Percentiles rank a stretch among this genome's conserved stretches.
phyloP scores from a whole-genome alignment of 1,140 invertebrate genomes.

The Drosophila mojavensis region DNA sequence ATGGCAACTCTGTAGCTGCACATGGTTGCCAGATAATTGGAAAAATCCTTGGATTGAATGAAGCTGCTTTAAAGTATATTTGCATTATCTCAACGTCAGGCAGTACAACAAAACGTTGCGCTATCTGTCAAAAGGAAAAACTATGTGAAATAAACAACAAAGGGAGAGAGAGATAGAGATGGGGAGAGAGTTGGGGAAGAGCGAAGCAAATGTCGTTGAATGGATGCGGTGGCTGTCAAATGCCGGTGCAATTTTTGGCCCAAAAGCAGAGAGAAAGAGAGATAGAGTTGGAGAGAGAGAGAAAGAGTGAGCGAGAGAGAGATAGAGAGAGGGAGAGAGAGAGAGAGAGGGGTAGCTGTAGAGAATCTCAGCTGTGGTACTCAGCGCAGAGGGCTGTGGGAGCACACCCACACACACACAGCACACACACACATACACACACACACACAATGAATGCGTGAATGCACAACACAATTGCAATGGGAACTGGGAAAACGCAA shows the following conservation, averaged over 20 bases:
- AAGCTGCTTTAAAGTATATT: constrained; percentile 39
- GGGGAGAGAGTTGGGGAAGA: not conserved
- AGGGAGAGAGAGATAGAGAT: too few species aligned
- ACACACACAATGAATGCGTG: constrained; percentile 50
- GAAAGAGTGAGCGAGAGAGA: constrained; percentile 17
- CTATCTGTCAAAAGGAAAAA: constrained; percentile 14
- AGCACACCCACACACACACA: not conserved
- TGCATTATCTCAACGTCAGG: constrained; percentile 43
- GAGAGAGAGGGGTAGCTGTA: constrained; percentile 1
- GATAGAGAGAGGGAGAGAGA: constrained; percentile 8
- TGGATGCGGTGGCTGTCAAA: constrained; percentile 76
- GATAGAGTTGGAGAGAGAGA: not conserved
- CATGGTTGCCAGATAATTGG: not conserved
- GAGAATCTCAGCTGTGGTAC: constrained; percentile 66
- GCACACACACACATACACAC: constrained; percentile 12
- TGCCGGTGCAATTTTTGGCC: constrained; percentile 68
- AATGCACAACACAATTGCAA: constrained; percentile 44
- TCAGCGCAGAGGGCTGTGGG: not conserved
- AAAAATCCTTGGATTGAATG: not conserved
- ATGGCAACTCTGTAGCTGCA: not conserved
- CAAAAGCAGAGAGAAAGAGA: constrained; percentile 14
- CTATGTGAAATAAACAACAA: constrained; percentile 16
- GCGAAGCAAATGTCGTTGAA: constrained; percentile 61
- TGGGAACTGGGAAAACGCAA: constrained; percentile 15
- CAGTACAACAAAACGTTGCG: not conserved